phyloP scores from a whole-genome alignment of 23 tunicate species.

The Phallusia fumigata region DNA sequence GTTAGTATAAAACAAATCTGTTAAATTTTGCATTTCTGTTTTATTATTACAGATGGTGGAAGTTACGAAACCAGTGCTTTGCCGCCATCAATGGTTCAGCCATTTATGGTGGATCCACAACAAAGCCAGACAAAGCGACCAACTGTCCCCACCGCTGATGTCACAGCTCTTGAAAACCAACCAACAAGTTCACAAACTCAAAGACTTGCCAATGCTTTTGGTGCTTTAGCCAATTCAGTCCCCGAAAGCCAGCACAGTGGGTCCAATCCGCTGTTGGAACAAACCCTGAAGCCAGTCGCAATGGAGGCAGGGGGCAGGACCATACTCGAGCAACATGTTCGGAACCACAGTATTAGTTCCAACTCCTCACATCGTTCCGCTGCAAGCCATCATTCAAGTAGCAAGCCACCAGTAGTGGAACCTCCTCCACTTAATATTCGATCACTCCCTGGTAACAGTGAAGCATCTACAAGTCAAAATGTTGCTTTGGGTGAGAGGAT shows the following conservation, averaged over 20 bases:
- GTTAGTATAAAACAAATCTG: too few species aligned
- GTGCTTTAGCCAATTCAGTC: neutral
- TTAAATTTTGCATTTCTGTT: too few species aligned
- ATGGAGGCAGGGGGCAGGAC: neutral
- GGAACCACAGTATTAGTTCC: constrained; percentile 16
- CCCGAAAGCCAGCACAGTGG: neutral
- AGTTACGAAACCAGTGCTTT: too few species aligned
- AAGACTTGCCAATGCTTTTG: too few species aligned
- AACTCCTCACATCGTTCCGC: constrained; percentile 33
- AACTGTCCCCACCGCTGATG: too few species aligned
- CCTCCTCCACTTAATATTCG: neutral
- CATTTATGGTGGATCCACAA: too few species aligned
- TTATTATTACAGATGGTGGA: too few species aligned
- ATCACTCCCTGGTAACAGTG: neutral
- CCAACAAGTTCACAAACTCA: too few species aligned
- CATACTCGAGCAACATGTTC: neutral
- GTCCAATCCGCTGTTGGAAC: neutral
- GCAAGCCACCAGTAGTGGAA: neutral
- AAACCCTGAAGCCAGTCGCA: neutral
- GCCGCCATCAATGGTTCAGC: too few species aligned
- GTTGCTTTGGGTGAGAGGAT: too few species aligned
- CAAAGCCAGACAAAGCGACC: too few species aligned
- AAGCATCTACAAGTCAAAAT: neutral
- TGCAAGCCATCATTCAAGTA: constrained; percentile 7
- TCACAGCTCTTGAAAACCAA: too few species aligned